Conservation (phyloP, 2,888 invertebrate species). For the Flexamia atlantica region DNA sequence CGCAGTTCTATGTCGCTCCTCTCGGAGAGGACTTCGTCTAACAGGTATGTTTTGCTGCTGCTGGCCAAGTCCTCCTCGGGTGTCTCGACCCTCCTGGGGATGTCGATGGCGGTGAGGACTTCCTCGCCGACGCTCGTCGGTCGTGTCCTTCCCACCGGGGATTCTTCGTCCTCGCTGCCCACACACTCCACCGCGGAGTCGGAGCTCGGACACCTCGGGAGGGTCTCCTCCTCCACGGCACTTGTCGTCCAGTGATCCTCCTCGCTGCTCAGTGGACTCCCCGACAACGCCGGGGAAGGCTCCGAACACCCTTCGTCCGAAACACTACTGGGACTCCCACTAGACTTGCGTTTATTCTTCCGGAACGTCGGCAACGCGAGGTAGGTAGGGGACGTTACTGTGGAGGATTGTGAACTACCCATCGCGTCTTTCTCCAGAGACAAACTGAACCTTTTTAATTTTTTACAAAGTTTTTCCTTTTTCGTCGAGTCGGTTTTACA, state of each 20-base stretch:
- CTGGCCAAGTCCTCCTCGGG: background rate
- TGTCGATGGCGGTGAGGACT: background rate
- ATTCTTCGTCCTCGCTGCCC: slow-evolving; percentile 62
- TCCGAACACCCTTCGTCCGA: slow-evolving; percentile 64
- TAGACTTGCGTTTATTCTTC: slow-evolving; percentile 52
- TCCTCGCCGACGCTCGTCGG: background rate
- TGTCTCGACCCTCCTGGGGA: background rate
- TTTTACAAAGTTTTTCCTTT: slow-evolving; percentile 55
- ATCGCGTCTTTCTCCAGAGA: slow-evolving; percentile 53
- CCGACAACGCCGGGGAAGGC: slow-evolving; percentile 26
- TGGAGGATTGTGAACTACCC: slow-evolving; percentile 37
- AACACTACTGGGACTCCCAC: slow-evolving; percentile 57
- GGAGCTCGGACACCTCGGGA: slow-evolving; percentile 52
- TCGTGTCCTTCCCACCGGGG: background rate
- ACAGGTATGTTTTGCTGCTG: slow-evolving; percentile 32
- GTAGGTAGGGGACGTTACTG: slow-evolving; percentile 57
- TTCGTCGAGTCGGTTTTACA: slow-evolving; percentile 16
- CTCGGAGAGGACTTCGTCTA: slow-evolving; percentile 42
- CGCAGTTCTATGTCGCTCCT: slow-evolving; percentile 48
- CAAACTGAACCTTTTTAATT: slow-evolving; percentile 58
- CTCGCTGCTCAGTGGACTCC: slow-evolving; percentile 47
- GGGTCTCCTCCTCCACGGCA: slow-evolving; percentile 12
- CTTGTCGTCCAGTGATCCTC: slow-evolving; percentile 20
- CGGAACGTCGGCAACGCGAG: slow-evolving; percentile 60
- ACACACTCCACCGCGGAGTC: slow-evolving; percentile 62